A percentile compares a stretch with the other conserved stretches of the same genome.
These are phyloP conservation scores for Esox lucius DNA, from an alignment of 2,797 vertebrate species.

Conservation along the genomic window DNA sequence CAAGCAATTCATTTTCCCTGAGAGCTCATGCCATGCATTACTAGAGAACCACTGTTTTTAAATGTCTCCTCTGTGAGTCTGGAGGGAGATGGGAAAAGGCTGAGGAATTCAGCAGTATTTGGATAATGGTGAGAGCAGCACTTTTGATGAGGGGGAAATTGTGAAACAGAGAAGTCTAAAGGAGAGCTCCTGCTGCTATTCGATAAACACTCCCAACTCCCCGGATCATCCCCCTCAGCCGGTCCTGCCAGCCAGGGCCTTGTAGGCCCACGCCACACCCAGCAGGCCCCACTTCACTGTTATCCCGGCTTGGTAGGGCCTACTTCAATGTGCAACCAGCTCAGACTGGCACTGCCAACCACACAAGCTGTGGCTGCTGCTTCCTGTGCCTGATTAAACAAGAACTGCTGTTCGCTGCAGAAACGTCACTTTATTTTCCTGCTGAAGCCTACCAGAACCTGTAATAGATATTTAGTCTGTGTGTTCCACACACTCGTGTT, in stretches of 20 bases:
- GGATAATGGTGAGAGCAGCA: slow-evolving; percentile 29
- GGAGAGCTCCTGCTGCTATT: slow-evolving; percentile 23
- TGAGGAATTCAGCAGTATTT: slow-evolving; percentile 17
- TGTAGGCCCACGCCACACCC: slow-evolving; percentile 35
- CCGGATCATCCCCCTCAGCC: slow-evolving; percentile 22
- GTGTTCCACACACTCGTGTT: slow-evolving; percentile 64
- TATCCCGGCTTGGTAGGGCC: not conserved
- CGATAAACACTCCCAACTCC: slow-evolving; percentile 28
- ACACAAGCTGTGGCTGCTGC: slow-evolving; percentile 65
- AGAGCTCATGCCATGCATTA: slow-evolving; percentile 19
- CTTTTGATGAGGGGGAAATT: slow-evolving; percentile 33
- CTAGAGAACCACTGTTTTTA: not conserved
- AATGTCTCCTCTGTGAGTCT: not conserved
- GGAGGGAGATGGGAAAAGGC: not conserved
- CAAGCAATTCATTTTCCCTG: slow-evolving; percentile 8
- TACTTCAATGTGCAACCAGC: slow-evolving; percentile 12
- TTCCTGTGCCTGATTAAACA: slow-evolving; percentile 64
- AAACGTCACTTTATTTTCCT: slow-evolving; percentile 66
- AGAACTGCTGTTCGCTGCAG: slow-evolving; percentile 53
- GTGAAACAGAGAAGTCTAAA: slow-evolving; percentile 45
- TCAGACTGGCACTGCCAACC: slow-evolving; percentile 52
- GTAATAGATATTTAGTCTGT: slow-evolving; percentile 72
- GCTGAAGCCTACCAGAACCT: slow-evolving; percentile 47
- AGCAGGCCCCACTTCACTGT: slow-evolving; percentile 9
- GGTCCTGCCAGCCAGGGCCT: slow-evolving; percentile 14